Conservation (phyloP, 2,113 vertebrate genomes). For the Sander vitreus region DNA sequence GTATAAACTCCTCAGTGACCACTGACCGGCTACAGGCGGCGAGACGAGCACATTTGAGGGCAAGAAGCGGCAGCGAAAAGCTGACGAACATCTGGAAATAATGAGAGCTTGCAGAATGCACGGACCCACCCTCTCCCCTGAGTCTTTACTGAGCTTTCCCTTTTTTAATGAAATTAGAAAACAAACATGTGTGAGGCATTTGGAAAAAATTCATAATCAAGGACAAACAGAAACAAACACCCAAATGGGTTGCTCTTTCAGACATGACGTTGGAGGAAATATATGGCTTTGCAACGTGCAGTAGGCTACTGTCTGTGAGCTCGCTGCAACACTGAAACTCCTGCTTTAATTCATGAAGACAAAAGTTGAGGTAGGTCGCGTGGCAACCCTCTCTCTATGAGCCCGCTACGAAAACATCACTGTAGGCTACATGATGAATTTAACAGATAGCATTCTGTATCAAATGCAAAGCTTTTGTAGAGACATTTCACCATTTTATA, state of each 20-base stretch:
- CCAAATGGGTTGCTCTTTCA: background rate
- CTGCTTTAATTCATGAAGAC: background rate
- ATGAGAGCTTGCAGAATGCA: constrained; percentile 77
- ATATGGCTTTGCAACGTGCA: background rate
- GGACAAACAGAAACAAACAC: constrained; percentile 10
- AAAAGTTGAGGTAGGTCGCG: constrained; percentile 30
- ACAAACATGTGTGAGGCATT: constrained; percentile 6
- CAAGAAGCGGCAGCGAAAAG: constrained; percentile 49
- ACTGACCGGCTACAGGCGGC: constrained; percentile 27
- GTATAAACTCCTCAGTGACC: constrained; percentile 10
- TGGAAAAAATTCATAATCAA: constrained; percentile 22
- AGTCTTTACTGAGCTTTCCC: constrained; percentile 65
- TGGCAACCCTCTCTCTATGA: background rate
- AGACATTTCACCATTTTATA: too few species aligned
- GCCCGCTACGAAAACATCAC: background rate
- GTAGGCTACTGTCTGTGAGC: background rate
- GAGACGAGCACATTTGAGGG: constrained; percentile 51
- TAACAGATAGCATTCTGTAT: background rate
- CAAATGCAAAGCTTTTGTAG: background rate
- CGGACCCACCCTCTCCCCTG: constrained; percentile 84
- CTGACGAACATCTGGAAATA: constrained; percentile 85
- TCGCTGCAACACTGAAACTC: background rate
- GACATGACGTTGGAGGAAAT: background rate
- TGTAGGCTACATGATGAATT: background rate
- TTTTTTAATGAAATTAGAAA: constrained; percentile 47